A percentile compares a stretch with the other conserved stretches of the same genome.
Conservation (phyloP, 2,888 invertebrate genomes). For the Sminthurinus aureus region DNA sequence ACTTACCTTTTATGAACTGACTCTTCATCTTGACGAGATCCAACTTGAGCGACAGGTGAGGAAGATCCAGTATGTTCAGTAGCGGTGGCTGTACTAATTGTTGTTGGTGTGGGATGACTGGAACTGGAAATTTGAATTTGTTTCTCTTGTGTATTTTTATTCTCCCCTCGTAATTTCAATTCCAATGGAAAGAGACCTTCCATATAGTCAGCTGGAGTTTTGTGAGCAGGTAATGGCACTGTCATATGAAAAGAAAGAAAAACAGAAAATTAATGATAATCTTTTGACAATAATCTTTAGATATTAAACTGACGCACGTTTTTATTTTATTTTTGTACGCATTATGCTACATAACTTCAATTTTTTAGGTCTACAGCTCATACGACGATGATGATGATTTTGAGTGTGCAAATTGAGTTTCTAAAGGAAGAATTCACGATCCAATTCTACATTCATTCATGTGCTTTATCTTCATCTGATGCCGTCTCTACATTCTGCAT, state of each 20-base stretch:
- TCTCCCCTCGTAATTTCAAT: slow-evolving; percentile 30
- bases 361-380: not conserved
- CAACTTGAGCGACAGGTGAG: slow-evolving; percentile 20
- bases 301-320: too few relatives aligned
- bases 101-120: not conserved
- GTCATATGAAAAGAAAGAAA: slow-evolving; percentile 59
- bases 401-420: not conserved
- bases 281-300: too few relatives aligned
- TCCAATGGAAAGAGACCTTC: slow-evolving; percentile 69
- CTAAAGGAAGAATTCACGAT: not conserved
- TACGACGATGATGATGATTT: not conserved
- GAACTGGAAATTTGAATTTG: slow-evolving; percentile 31
- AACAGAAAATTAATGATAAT: not conserved
- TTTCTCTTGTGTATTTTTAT: slow-evolving; percentile 32
- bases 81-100: not conserved
- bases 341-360: not conserved
- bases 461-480: too few relatives aligned
- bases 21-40: slow-evolving; percentile 30
- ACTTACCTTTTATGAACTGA: slow-evolving; percentile 27
- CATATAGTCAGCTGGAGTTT: slow-evolving; percentile 75
- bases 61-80: slow-evolving; percentile 9
- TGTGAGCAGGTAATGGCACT: slow-evolving; percentile 74
- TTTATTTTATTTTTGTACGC: too few relatives aligned
- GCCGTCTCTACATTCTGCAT: too few relatives aligned
- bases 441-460: too few relatives aligned